Conservation (phyloP, 1,140 invertebrate species). For the Atta texana region DNA sequence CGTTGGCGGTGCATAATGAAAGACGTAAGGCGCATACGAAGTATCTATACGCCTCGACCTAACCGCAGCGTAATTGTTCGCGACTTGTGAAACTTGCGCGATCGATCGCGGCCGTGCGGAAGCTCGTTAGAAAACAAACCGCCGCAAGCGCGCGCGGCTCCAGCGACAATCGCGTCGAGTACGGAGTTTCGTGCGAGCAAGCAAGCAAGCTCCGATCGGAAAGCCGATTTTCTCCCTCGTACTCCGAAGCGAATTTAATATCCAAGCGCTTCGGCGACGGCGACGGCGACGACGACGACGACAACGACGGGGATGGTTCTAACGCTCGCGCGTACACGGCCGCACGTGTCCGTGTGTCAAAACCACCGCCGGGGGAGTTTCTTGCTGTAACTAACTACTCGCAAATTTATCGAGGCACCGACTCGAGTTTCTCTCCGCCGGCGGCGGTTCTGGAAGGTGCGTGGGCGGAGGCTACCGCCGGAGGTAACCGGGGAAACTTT, state of each 20-base stretch:
- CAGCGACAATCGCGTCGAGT: conserved; percentile 48
- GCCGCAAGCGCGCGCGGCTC: not conserved
- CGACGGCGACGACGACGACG: not conserved
- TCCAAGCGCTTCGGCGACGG: conserved; percentile 19
- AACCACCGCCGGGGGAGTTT: conserved; percentile 79
- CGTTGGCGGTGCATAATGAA: not conserved
- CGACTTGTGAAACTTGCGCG: conserved; percentile 47
- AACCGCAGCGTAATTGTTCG: conserved; percentile 51
- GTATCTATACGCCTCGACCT: not conserved
- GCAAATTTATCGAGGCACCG: conserved; percentile 84
- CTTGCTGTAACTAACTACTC: conserved; percentile 84
- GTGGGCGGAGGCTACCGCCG: conserved; percentile 67
- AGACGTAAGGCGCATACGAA: conserved; percentile 9
- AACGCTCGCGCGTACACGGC: conserved; percentile 1
- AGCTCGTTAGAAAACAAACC: conserved; percentile 57
- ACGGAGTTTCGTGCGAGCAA: conserved; percentile 23
- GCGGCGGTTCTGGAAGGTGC: conserved; percentile 65
- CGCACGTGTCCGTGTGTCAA: conserved; percentile 59
- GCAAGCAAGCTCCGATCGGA: conserved; percentile 37
- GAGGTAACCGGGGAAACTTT: conserved; percentile 82
- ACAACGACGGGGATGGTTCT: conserved; percentile 28
- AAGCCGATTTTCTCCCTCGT: conserved; percentile 58
- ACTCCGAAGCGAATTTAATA: conserved; percentile 59
- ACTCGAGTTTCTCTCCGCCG: conserved; percentile 81
- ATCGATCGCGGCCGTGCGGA: conserved; percentile 47